Conservation (phyloP, 2,888 invertebrate species). For the Himalopsyche japonica region DNA sequence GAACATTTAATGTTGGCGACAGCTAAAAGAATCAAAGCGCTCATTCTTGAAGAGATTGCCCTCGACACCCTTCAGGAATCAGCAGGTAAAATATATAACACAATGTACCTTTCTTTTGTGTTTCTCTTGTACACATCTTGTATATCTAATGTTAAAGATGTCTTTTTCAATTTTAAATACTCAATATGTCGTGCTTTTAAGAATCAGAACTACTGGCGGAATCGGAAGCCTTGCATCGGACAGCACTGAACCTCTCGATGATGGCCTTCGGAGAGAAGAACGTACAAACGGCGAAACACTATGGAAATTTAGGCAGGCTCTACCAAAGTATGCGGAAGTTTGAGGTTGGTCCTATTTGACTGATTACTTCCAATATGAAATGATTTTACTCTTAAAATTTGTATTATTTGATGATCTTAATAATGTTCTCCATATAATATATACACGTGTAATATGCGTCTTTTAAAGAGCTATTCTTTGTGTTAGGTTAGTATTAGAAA, state of each 20-base stretch:
- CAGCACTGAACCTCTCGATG: slow-evolving; percentile 77
- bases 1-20: slow-evolving; percentile 87
- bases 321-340: slow-evolving; percentile 93
- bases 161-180: background rate
- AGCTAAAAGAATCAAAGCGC: slow-evolving; percentile 87
- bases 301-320: slow-evolving; percentile 90
- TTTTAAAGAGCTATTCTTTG: no score
- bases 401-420: no score
- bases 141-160: no score
- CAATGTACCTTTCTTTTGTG: no score
- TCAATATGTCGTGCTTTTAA: slow-evolving; percentile 6
- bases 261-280: slow-evolving; percentile 89
- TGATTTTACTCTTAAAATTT: background rate
- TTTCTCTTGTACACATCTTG: no score
- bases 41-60: slow-evolving; percentile 92
- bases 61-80: slow-evolving; percentile 70
- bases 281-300: slow-evolving; percentile 94
- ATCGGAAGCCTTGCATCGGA: slow-evolving; percentile 83
- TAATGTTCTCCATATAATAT: no score
- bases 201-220: slow-evolving; percentile 70
- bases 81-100: slow-evolving; percentile 45
- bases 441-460: no score
- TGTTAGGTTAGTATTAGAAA: no score
- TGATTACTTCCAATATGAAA: background rate
- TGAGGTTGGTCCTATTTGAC: slow-evolving; percentile 56